Base-by-base conservation (phyloP, 2,113 vertebrate species). In the Helogale parvula region DNA sequence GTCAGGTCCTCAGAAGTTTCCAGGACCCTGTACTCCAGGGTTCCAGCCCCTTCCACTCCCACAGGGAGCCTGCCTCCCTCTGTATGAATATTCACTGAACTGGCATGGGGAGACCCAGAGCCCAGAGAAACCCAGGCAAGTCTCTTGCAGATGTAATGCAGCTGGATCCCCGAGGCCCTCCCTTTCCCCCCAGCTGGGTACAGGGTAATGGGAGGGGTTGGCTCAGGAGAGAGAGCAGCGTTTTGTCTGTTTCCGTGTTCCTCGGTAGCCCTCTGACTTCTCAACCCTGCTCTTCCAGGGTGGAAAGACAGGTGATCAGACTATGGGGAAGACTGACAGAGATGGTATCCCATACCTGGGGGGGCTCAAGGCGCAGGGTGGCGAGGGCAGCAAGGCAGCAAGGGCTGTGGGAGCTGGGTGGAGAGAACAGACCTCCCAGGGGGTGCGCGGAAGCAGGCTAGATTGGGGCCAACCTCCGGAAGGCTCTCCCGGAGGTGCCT, bases 41-140 rank as follows among this genome's bases (percentile, higher is more conserved):
- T 41, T 87, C 57, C 35, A 88, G 72, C 57, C 23, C n/a, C 66
- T 95, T 92, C 81, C 74, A 92, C 69, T 84, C 83, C 77, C 19
- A 60, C 16, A 90, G 35, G 16, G 74, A 97, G 80, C 41, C 69
- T 68, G 76, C 35, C 68, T 93, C 85, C 52, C 60, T 95, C 93
- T 35, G 90, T 96, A 98, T 99, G 94, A 98, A 98, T 99, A 99
- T 99, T 98, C 98, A 98, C 45, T 98, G 54, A 85, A 98, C 99
- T 98, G 98, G 98, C 72, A 94, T 96, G 68, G 54, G 85, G 90
- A 97, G 95, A 94, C 90, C 93, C 45, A 85, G 72, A 89, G 68
- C 84, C 66, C 54, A 97, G 45, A 95, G 66, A 98, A 97, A 94
- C 54, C 15, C 63, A 14, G 76, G 90, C 89, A 90, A 83, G 71